Conservation (phyloP, 2,888 invertebrate genomes). For the Halictus ligatus region DNA sequence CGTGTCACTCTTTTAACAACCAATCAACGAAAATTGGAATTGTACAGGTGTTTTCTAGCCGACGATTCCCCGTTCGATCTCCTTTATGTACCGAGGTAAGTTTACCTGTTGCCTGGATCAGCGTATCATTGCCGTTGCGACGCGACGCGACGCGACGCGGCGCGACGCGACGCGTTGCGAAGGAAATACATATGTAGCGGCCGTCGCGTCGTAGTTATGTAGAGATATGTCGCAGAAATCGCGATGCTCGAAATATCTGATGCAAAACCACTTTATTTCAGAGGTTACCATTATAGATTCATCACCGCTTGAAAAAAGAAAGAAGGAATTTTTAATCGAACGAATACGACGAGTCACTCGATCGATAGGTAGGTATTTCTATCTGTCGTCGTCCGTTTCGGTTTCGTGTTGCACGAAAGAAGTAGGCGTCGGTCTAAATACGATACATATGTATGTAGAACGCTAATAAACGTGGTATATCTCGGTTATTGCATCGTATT, state of each 20-base stretch:
- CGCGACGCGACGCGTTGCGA: too few species aligned
- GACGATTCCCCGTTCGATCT: background rate
- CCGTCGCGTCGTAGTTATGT: background rate
- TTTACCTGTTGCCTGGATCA: too few species aligned
- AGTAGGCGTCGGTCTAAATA: background rate
- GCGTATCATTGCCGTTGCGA: too few species aligned
- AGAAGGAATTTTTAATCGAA: background rate
- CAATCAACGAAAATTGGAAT: background rate
- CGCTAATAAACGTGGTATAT: conserved; percentile 24
- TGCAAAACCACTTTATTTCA: too few species aligned
- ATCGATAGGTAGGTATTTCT: background rate
- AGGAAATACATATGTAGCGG: too few species aligned
- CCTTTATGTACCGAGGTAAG: too few species aligned
- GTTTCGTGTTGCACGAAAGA: conserved; percentile 5
- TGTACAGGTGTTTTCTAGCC: background rate
- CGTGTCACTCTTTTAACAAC: background rate
- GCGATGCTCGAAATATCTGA: too few species aligned
- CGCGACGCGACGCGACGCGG: too few species aligned
- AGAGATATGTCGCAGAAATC: background rate
- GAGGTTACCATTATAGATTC: too few species aligned
- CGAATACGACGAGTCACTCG: background rate
- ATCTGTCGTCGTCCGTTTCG: background rate
- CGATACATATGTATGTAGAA: background rate
- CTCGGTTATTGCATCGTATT: conserved; percentile 27
- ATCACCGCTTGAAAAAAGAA: background rate